Conservation (phyloP, 2,113 vertebrate species). For the Mirza zaza region DNA sequence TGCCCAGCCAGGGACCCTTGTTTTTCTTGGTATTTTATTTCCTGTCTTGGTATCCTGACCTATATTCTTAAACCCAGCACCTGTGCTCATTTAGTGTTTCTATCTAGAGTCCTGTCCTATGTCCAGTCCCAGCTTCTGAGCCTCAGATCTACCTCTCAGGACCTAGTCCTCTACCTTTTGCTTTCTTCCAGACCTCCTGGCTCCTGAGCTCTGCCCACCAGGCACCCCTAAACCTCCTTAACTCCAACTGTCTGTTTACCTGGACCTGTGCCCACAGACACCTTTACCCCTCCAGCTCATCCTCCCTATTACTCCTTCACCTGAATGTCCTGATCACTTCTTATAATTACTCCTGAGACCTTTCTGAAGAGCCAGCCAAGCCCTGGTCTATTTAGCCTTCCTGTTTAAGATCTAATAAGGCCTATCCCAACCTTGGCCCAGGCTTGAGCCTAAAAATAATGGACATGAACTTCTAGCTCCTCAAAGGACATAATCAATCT, state of each 20-base stretch:
- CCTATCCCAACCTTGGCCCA: neutral
- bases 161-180: neutral
- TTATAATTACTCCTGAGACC: neutral
- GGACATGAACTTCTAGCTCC: neutral
- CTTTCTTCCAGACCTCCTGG: neutral
- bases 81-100: neutral
- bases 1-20: too few relatives aligned
- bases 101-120: neutral
- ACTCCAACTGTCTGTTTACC: neutral
- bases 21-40: neutral
- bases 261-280: neutral
- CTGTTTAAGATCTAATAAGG: neutral
- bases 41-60: neutral
- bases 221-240: neutral
- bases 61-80: neutral
- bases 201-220: neutral
- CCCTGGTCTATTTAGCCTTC: neutral
- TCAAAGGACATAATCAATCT: neutral
- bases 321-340: neutral
- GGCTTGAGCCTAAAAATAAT: neutral
- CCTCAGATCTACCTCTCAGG: neutral
- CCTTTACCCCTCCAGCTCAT: neutral
- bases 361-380: slow-evolving; percentile 26
- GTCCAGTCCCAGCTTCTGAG: neutral
- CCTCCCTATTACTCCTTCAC: neutral